Evolutionary conservation across 2,113 vertebrate genomes (phyloP), one percentile per base, ranked within the genome.

Genomic region (Siniperca knerii): DNA sequence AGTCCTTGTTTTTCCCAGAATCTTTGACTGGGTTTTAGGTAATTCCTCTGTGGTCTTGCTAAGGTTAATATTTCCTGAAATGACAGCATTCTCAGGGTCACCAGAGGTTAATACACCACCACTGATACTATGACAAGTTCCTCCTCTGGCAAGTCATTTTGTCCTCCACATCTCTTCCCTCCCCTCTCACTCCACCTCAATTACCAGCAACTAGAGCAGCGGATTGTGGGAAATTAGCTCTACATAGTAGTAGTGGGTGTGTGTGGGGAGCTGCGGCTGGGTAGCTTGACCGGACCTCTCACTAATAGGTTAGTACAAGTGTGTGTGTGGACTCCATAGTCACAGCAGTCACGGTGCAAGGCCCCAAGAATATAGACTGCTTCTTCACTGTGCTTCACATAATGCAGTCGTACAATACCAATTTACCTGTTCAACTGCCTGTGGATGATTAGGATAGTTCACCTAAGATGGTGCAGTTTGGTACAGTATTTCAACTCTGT

Each of bases 151-250:
- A 68, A 86, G 81, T 84, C 82, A 86, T 89, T 93, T 86, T 87
- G 77, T 87, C 74, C 78, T 85, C 76, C 64, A 87, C 50, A 81
- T 84, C 81, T 65, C 65, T 60, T 68, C 62, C 29, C 71, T 71
- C 52, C 46, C 44, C 68, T 71, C 35, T 55, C 29, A 70, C 83
- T 68, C 79, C 67, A 83, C 77, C 72, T 89, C 90, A 92, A 89
- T 94, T 91, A 92, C 87, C 8, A 20, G 66, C 68, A 72, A 84
- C 82, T 37, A 48, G 86, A 87, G 87, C 71, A 69, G 85, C 35
- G 70, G 79, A 90, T 85, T 90, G 87, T 84, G 88, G 90, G 83
- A 90, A 91, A 92, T 92, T 91, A 94, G 86, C 87, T 89, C 52
- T 84, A 1, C 84, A 90, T 79, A 29, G 79, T 23, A 76, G 73